Base-by-base conservation (phyloP, 2,888 invertebrate species). In the Drosophila kambysellisi region DNA sequence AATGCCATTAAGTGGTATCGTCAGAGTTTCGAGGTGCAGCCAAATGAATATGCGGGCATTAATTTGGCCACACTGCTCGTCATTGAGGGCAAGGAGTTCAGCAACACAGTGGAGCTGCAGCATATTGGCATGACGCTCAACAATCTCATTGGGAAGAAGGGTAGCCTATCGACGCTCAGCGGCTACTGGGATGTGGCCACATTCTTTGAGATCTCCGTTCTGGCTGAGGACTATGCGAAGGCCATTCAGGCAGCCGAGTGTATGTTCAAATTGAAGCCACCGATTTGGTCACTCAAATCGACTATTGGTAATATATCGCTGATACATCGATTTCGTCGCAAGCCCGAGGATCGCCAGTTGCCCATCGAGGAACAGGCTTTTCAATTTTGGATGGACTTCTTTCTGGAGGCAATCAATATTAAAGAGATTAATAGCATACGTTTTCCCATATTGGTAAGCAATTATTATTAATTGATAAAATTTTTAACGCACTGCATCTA, bases 181-280 rank as follows among this genome's bases (percentile, higher is more conserved):
- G 99, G 99, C 92, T 99, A 99, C 92, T 99, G 99, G 99, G 99
- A 99, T 93, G 99, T 99, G 17, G 99, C 99, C 0, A 99, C 98
- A 2, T 99, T 98, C 94, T 99, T 99, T 93, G 99, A 99, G 94
- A 99, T 99, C 81, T 98, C 98, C 54, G 99, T 99, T 0, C 94
- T 99, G 37, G 99, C 99, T 3, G 98, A 99, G 93, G 99, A 99
- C 93, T 99, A 99, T 92, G 95, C 96, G 17, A 99, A 99, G 93
- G 99, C 99, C 0, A 97, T 98, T 83, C 98, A 98, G 94, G 99
- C 99, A 17, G 98, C 99, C 0, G 97, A 97, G 92, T 97, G 97
- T 91, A 98, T 98, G 98, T 98, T 97, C 88, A 97, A 96, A 92
- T 92, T 98, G 64, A 98, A 97, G 93, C 97, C 97, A 48, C 97